These are phyloP conservation scores for Cryptotis parvus DNA, from an alignment of 2,113 vertebrate species.

Conservation along the genomic window DNA sequence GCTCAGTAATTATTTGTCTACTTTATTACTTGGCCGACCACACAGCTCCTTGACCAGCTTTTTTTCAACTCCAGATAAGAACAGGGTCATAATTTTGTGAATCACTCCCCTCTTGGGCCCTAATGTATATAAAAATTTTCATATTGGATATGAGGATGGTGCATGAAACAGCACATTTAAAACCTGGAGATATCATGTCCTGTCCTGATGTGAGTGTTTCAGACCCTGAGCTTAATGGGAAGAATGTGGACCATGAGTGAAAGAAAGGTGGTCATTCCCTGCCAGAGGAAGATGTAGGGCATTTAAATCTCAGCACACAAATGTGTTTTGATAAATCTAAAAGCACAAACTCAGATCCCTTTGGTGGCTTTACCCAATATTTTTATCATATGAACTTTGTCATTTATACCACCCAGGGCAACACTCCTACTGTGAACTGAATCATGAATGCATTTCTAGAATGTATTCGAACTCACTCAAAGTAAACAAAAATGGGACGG, in stretches of 20 bases:
- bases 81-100: conserved; percentile 77
- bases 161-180: conserved; percentile 41
- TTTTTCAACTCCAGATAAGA: conserved; percentile 89
- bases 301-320: conserved; percentile 50
- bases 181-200: not conserved
- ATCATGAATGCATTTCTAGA: conserved; percentile 59
- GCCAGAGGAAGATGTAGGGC: not conserved
- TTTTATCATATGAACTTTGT: conserved; percentile 67
- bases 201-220: conserved; percentile 34
- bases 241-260: not conserved
- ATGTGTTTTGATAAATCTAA: conserved; percentile 72
- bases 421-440: conserved; percentile 74
- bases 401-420: conserved; percentile 62
- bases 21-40: conserved; percentile 90
- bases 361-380: not conserved
- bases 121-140: conserved; percentile 61
- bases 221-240: conserved; percentile 26
- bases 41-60: conserved; percentile 88
- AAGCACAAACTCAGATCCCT: conserved; percentile 45
- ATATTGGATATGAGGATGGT: not conserved
- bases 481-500: not conserved
- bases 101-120: conserved; percentile 65
- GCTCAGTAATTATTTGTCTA: conserved; percentile 92
- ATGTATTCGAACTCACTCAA: not conserved
- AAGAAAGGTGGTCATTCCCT: conserved; percentile 53